These are phyloP conservation scores for Itoplectis maculator DNA, from an alignment of 2,888 invertebrate genomes.

Conservation along the genomic window DNA sequence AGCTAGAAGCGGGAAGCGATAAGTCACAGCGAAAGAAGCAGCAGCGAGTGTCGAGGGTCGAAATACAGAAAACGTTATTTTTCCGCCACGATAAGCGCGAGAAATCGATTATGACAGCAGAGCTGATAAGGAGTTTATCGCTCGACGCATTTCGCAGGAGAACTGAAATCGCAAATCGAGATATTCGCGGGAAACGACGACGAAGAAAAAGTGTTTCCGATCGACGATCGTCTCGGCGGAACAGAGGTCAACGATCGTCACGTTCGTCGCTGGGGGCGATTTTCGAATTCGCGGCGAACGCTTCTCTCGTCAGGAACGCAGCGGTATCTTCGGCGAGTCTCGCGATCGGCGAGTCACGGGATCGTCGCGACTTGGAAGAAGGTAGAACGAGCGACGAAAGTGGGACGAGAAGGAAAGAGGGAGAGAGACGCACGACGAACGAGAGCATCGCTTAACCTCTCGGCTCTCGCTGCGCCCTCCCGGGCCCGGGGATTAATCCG, in stretches of 20 bases:
- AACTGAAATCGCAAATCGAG: slow-evolving; percentile 13
- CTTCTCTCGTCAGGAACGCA: slow-evolving; percentile 65
- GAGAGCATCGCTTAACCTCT: slow-evolving; percentile 65
- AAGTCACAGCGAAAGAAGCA: slow-evolving; percentile 54
- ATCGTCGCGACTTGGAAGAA: slow-evolving; percentile 34
- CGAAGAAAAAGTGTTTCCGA: slow-evolving; percentile 14
- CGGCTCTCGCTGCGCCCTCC: slow-evolving; percentile 27
- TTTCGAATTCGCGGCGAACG: slow-evolving; percentile 53
- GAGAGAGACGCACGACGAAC: slow-evolving; percentile 35
- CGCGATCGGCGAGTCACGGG: slow-evolving; percentile 60
- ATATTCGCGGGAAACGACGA: slow-evolving; percentile 29
- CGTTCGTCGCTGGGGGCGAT: slow-evolving; percentile 51
- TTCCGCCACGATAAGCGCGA: slow-evolving; percentile 61
- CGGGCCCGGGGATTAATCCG: slow-evolving; percentile 74
- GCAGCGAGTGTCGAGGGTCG: slow-evolving; percentile 52
- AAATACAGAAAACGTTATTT: slow-evolving; percentile 70
- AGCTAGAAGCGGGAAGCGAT: slow-evolving; percentile 38
- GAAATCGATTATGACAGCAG: slow-evolving; percentile 74
- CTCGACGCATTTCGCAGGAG: slow-evolving; percentile 54
- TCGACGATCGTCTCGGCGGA: slow-evolving; percentile 17
- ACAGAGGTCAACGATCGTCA: slow-evolving; percentile 53
- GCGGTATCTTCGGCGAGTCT: slow-evolving; percentile 51
- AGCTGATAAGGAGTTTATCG: slow-evolving; percentile 69
- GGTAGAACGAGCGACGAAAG: slow-evolving; percentile 32
- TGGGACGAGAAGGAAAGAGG: slow-evolving; percentile 37